Base-by-base conservation (phyloP, 2,113 vertebrate species). In the Leucosticte australis region DNA sequence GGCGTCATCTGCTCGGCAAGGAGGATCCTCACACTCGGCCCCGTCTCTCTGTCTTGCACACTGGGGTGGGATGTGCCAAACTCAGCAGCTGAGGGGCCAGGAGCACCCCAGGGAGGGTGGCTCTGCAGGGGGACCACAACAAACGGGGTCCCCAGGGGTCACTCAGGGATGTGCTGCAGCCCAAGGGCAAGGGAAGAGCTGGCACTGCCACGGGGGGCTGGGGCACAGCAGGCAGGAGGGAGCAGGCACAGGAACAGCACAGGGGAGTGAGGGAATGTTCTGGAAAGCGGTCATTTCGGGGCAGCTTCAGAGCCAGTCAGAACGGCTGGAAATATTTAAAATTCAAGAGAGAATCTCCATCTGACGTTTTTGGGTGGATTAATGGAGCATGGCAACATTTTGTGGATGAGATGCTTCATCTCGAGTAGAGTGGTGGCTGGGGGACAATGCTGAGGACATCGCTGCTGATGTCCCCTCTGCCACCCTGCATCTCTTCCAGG, bases 341-440 rank as follows among this genome's bases (percentile, higher is more conserved):
- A 95, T 92, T 82, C 91, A 87, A 46, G 77, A 30, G 74, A 94
- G 79, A 55, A 31, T 33, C 88, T 94, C 84, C 87, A 88, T 87
- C 75, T 85, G 93, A 93, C 33, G 56, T 89, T 91, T 94, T 83
- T 8, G 90, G 68, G 89, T 92, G 95, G 83, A 78, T 95, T 95
- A 96, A 86, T 59, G 90, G 92, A 90, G 92, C 91, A 23, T 77
- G 85, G 47, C 95, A 83, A 50, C 76, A 50, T 90, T 90, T 63
- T 69, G 92, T 77, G 94, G 94, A 83, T 83, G 83, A 93, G 83
- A 86, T 42, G 63, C 79, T 92, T 83, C 85, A 17, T 94, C 79
- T 63, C 14, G 7, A 56, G 75, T 5, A 41, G 87, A 85, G 67
- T 2, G 53, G 90, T 76, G 87, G 79, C 87, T 88, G 79, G 75